Evolutionary conservation across 2,797 vertebrate genomes (phyloP), one percentile per base, ranked within the genome.

Genomic region (Tapera naevia): DNA sequence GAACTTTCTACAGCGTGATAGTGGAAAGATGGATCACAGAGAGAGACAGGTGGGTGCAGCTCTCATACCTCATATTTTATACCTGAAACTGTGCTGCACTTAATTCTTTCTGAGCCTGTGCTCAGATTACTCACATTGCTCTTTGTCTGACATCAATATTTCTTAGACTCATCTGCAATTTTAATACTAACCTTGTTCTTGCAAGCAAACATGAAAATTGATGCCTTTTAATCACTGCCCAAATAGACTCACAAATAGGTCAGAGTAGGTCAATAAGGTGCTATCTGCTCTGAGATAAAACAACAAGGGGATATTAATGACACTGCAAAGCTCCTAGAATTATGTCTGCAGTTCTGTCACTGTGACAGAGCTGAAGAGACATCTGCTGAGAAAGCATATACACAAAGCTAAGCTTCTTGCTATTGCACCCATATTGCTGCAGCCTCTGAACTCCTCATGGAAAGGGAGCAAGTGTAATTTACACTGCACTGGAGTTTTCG

Each of bases 181-280:
- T 84, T 57, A 92, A 79, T 86, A 56, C 30, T 65, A 91, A 57
- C 39, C 46, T 69, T 72, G 37, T 16, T 89, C 58, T 84, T 94
- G n/a, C 76, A 84, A 84, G 39, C 22, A 72, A 93, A 93, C 54
- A 60, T 76, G 67, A 76, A 84, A 92, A 93, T 30, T 53, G 60
- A 67, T 87, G 78, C 51, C 51, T 82, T 86, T 88, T 76, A 92
- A 90, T 87, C 48, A 30, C 33, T 81, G 50, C 28, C 51, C 70
- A 81, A 41, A 67, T 10, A 88, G 82, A 71, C 37, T 67, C 70
- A 69, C 76, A 81, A 84, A 62, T 21, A 48, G 89, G 43, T 37
- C 83, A 88, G n/a, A 72, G 43, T 7, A 62, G 43, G 86, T 76
- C 78, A 78, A 9, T 41, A 56, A 86, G 60, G 30, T n/a, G 37